Base-by-base conservation (phyloP, 2,797 vertebrate genomes). In the Sebastiscus tertius region DNA sequence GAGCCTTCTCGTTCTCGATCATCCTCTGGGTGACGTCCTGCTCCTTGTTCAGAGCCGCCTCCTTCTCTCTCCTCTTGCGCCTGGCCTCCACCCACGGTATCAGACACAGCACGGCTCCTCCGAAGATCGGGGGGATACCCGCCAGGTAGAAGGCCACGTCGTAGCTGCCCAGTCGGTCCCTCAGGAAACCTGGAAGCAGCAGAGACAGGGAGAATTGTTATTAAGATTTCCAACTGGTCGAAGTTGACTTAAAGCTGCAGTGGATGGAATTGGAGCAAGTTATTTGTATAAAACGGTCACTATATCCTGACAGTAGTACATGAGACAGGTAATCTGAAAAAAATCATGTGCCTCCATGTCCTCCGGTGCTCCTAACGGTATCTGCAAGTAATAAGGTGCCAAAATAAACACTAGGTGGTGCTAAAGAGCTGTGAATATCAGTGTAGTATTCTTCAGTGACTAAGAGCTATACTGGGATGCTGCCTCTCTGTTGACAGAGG, bases 61-160 rank as follows among this genome's bases (percentile, higher is more conserved):
- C 61, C 54, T 91, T 93, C 77, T 81, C 65, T 7, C 74, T 82
- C 74, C 94, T 96, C 82, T 55, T 92, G 81, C 92, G 92, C 62
- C 92, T 93, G 75, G 92, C 94, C 1, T 98, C 97, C 77, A 98
- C 94, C 98, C 98, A 99, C 1, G 98, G 98, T 59, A 99, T 97
- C 61, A 96, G 88, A 60, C 97, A 99, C 14, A 99, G 92, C 69
- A 99, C 70, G 1, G 94, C 88, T n/a, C 98, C 98, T 0, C 98
- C 98, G 2, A 99, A 63, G 49, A 99, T 91, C 0, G 98, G 98
- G 2, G 98, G 98, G 72, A 99, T 93, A 1, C 98, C 98, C 0
- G 98, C 98, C 84, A 99, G 94, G 93, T 98, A 99, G 93, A 99
- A 99, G 0, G 98, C 97, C 78, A 96, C 83, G 1, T 99, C 83